A percentile compares a stretch with the other conserved stretches of the same genome.
These are phyloP conservation scores for Barbus barbus DNA, from an alignment of 2,113 vertebrate genomes.

Conservation along the genomic window DNA sequence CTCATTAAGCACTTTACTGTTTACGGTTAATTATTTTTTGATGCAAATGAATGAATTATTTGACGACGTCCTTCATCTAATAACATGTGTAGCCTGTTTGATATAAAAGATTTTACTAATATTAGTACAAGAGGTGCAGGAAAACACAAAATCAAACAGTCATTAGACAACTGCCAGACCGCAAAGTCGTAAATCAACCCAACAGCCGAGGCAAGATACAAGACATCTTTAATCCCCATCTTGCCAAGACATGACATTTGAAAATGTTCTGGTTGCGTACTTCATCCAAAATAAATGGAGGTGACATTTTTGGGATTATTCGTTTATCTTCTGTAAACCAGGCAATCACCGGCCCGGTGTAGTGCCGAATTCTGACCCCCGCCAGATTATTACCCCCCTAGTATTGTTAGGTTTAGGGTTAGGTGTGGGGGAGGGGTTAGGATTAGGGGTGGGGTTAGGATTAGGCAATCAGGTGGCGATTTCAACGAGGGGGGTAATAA, in stretches of 20 bases:
- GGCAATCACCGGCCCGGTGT: too few species aligned
- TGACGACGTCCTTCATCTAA: background rate
- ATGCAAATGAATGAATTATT: background rate
- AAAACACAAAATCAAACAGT: background rate
- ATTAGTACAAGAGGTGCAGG: background rate
- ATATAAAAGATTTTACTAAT: background rate
- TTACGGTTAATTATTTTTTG: background rate
- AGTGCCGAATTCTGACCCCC: too few species aligned
- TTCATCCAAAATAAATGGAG: constrained; percentile 50
- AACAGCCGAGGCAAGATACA: constrained; percentile 18
- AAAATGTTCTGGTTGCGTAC: constrained; percentile 38
- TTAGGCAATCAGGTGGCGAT: too few species aligned
- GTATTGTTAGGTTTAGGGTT: too few species aligned
- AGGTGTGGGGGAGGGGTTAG: too few species aligned
- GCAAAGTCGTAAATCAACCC: constrained; percentile 34
- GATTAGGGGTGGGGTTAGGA: too few species aligned
- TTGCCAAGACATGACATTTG: constrained; percentile 40
- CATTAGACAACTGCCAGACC: background rate
- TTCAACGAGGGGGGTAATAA: too few species aligned
- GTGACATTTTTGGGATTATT: constrained; percentile 45
- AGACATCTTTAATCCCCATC: background rate
- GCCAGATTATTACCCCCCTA: too few species aligned
- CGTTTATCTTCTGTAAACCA: constrained; percentile 31
- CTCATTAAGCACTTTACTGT: constrained; percentile 9
- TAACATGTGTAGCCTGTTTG: background rate